phyloP scores from a whole-genome alignment of 2,113 vertebrate genomes.

The Pterophyllum scalare region DNA sequence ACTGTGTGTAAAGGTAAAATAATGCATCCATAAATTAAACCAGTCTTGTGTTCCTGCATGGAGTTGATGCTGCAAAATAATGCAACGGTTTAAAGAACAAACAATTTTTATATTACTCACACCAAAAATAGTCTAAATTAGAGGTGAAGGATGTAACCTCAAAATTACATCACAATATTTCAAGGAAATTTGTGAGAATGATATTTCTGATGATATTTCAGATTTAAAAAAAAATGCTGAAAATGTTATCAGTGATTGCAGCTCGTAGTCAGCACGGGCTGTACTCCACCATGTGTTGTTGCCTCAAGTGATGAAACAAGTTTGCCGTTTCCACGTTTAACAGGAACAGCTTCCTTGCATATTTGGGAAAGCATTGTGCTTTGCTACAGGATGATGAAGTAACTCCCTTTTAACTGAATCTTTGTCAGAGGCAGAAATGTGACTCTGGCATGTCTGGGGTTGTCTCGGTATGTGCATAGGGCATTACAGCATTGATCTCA shows the following conservation, averaged over 20 bases:
- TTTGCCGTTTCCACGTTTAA: neutral
- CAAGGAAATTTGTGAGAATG: too few relatives aligned
- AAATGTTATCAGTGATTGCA: too few relatives aligned
- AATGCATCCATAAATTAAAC: neutral
- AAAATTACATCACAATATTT: too few relatives aligned
- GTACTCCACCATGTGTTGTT: neutral
- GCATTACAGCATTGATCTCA: too few relatives aligned
- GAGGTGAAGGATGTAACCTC: too few relatives aligned
- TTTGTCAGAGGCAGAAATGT: too few relatives aligned
- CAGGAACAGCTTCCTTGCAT: fast-evolving
- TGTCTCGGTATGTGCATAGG: neutral
- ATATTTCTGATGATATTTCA: too few relatives aligned
- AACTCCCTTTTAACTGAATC: neutral
- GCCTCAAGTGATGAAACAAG: neutral
- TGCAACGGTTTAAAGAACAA: neutral
- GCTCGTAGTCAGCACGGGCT: too few relatives aligned
- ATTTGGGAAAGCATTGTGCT: neutral
- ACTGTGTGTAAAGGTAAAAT: neutral
- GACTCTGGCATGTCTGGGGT: too few relatives aligned
- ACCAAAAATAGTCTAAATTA: neutral
- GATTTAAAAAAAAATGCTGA: too few relatives aligned
- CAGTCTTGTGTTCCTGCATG: neutral
- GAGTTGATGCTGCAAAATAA: neutral
- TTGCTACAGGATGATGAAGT: too few relatives aligned
- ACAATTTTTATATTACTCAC: neutral